These are phyloP conservation scores for Cyanistes caeruleus DNA, from an alignment of 2,113 vertebrate genomes.

Conservation along the genomic window DNA sequence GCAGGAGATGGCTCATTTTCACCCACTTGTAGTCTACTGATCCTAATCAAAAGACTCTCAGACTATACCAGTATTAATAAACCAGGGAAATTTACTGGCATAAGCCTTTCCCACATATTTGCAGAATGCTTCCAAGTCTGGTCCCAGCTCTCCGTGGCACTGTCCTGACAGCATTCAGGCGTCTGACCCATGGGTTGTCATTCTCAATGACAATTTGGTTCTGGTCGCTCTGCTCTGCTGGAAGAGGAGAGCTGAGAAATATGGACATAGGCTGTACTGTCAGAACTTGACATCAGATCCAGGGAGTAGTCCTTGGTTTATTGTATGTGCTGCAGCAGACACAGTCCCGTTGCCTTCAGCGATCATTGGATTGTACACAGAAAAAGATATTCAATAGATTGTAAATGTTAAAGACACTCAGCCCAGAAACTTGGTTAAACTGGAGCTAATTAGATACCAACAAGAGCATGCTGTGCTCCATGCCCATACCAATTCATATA, in stretches of 20 bases:
- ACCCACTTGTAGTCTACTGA: neutral
- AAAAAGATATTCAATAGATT: neutral
- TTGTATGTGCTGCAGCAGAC: neutral
- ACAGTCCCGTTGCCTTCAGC: neutral
- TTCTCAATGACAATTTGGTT: neutral
- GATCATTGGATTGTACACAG: neutral
- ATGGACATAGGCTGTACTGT: neutral
- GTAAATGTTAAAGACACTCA: neutral
- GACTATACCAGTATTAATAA: neutral
- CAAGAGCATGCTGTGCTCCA: neutral
- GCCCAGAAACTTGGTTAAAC: neutral
- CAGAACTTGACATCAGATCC: neutral
- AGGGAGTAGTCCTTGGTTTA: neutral
- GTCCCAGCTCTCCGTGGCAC: neutral
- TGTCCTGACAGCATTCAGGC: neutral
- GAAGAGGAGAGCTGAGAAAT: neutral
- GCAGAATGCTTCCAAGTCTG: neutral
- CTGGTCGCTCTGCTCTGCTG: neutral
- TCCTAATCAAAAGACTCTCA: neutral
- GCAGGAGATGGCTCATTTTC: constrained; percentile 55
- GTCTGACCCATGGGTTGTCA: neutral
- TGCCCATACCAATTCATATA: neutral
- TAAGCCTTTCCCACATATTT: neutral
- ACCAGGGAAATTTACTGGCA: neutral
- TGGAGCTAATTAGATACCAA: neutral